Evolutionary conservation across 2,113 vertebrate genomes (phyloP).

Genomic region (Cyanistes caeruleus): DNA sequence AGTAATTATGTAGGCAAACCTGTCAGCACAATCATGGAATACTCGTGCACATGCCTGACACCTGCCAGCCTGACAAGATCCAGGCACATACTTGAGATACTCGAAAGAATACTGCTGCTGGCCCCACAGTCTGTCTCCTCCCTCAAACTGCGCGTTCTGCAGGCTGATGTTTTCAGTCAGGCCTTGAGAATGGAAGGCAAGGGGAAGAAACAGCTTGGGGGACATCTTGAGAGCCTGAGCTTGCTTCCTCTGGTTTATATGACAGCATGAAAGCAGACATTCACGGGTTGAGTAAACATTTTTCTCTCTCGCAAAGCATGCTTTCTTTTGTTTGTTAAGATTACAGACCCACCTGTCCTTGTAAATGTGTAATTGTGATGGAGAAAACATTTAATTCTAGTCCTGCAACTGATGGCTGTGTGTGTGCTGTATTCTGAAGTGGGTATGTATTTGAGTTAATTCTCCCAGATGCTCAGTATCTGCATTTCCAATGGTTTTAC

Average conservation of each 20-base stretch:
- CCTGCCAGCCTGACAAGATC: constrained; percentile 25
- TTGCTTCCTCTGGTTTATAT: not conserved
- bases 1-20: not conserved
- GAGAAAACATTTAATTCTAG: not conserved
- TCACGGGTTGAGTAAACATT: not conserved
- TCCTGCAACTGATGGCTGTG: not conserved
- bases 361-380: not conserved
- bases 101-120: not conserved
- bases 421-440: not conserved
- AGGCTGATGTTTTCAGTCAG: not conserved
- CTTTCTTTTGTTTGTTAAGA: not conserved
- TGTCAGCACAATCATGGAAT: not conserved
- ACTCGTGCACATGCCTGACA: not conserved
- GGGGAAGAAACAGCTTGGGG: not conserved
- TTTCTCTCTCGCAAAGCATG: not conserved
- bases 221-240: not conserved
- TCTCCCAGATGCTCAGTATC: not conserved
- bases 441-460: constrained; percentile 45
- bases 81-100: not conserved
- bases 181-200: not conserved
- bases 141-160: not conserved
- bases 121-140: not conserved
- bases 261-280: not conserved
- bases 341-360: not conserved
- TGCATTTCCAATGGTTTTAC: constrained; percentile 15